Evolutionary conservation across 2,888 invertebrate genomes (phyloP).

Genomic region (Lypha dubia): DNA sequence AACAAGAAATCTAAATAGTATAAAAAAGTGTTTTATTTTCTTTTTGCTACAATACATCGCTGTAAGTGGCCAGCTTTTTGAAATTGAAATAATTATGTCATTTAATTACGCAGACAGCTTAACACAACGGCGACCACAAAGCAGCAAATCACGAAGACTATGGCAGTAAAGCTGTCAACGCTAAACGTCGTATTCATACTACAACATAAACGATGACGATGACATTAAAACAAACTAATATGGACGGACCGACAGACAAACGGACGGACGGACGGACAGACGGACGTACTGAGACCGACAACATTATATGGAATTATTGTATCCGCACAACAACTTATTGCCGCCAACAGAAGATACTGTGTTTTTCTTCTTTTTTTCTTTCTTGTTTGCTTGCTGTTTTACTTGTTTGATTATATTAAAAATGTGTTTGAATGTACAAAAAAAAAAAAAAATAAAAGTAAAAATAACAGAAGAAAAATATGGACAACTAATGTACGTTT

Average conservation of each 20-base stretch:
- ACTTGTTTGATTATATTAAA: conserved; percentile 57
- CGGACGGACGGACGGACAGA: conserved; percentile 16
- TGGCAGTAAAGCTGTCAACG: conserved; percentile 68
- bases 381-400: conserved; percentile 4
- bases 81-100: conserved; percentile 83
- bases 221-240: conserved; percentile 10
- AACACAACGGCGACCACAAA: conserved; percentile 62
- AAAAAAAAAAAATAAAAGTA: no score
- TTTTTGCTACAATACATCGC: conserved; percentile 2
- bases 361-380: background rate
- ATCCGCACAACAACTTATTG: conserved; percentile 63
- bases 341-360: conserved; percentile 47
- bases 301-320: conserved; percentile 62
- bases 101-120: conserved; percentile 82
- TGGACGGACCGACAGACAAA: conserved; percentile 14
- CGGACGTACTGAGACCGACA: background rate
- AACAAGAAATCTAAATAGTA: conserved; percentile 40
- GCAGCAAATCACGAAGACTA: conserved; percentile 49
- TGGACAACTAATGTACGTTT: conserved; percentile 48
- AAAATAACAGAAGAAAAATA: conserved; percentile 19
- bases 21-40: background rate
- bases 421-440: conserved; percentile 32
- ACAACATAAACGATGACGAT: conserved; percentile 35
- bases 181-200: conserved; percentile 27
- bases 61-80: conserved; percentile 66